Base-by-base conservation (phyloP, 2,797 vertebrate genomes). In the Mastacembelus armatus region DNA sequence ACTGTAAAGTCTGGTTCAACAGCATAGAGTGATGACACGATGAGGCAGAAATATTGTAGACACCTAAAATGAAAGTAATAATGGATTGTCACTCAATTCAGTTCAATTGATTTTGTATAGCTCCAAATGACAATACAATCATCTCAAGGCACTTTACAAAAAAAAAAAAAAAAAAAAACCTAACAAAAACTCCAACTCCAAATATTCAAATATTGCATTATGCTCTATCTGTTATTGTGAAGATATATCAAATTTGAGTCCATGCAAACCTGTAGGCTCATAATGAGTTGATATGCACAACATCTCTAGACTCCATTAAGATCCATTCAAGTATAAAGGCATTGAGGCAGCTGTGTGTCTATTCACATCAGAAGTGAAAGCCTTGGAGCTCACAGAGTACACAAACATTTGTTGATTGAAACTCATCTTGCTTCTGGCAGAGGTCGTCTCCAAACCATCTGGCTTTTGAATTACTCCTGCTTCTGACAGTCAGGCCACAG, bases 371-470 rank as follows among this genome's bases (percentile, higher is more conserved):
- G 55, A 48, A 16, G 44, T 60, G 43, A 71, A 55, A 66, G 52
- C 4, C 39, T 66, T 48, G 4, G 16, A 63, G 35, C 33, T 32
- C 35, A 18, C 57, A 16, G 1, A 42, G 40, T 18, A 69, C 55
- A 62, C 76, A 77, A 80, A 71, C 51, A 70, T 16, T 79, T 80
- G 73, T 74, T 71, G 65, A 77, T 66, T 54, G 59, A 76, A 77
- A 77, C 24, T 51, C 45, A 52, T 59, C 54, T 30, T 18, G 38
- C 71, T 71, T 40, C 78, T 78, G 73, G 66, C 63, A 26, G 33
- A 50, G 1, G 22, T 2, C 5, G 4, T 48, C 56, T 66, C 58
- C 62, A 24, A 62, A 73, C 75, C 55, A 71, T 84, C 82, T 83
- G 88, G 66, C 54, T 70, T 75, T 80, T 61, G 69, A 75, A 73